These are phyloP conservation scores for Rhagonycha fulva DNA, from an alignment of 2,888 invertebrate genomes.

Conservation along the genomic window DNA sequence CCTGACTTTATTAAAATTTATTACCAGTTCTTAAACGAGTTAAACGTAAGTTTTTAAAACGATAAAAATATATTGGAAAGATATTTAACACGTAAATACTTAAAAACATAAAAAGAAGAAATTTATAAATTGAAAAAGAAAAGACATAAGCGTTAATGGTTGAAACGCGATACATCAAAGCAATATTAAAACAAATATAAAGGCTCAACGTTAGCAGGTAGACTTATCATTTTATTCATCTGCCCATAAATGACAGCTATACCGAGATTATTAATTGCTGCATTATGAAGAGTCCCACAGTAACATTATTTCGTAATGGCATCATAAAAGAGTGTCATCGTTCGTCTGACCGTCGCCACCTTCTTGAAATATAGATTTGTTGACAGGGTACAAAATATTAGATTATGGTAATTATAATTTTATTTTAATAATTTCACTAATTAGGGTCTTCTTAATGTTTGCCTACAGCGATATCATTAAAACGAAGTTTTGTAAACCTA, in stretches of 20 bases:
- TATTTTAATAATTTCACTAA: slow-evolving; percentile 1
- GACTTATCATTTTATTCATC: slow-evolving; percentile 38
- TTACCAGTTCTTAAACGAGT: not conserved
- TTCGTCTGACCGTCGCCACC: slow-evolving; percentile 32
- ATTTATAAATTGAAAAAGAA: slow-evolving; percentile 27
- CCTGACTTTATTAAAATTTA: not conserved
- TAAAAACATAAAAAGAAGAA: slow-evolving; percentile 8
- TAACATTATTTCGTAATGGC: slow-evolving; percentile 40
- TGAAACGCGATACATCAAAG: slow-evolving; percentile 26
- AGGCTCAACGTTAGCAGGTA: slow-evolving; percentile 27
- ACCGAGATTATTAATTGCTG: slow-evolving; percentile 42
- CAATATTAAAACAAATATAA: slow-evolving; percentile 29
- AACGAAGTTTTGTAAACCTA: not conserved
- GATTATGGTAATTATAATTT: not conserved
- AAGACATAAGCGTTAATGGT: slow-evolving; percentile 26
- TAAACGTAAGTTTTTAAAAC: not conserved
- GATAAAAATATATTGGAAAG: not conserved
- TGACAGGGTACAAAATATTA: slow-evolving; percentile 3
- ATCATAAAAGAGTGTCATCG: slow-evolving; percentile 39
- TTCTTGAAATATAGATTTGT: slow-evolving; percentile 12
- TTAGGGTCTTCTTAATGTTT: not conserved
- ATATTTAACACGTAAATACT: slow-evolving; percentile 18
- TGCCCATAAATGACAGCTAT: slow-evolving; percentile 40
- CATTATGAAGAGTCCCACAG: slow-evolving; percentile 40
- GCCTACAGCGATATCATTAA: not conserved